Evolutionary conservation across 2,888 invertebrate species (phyloP), one percentile per base, ranked within the genome.

Genomic region (Drosophila colorata): DNA sequence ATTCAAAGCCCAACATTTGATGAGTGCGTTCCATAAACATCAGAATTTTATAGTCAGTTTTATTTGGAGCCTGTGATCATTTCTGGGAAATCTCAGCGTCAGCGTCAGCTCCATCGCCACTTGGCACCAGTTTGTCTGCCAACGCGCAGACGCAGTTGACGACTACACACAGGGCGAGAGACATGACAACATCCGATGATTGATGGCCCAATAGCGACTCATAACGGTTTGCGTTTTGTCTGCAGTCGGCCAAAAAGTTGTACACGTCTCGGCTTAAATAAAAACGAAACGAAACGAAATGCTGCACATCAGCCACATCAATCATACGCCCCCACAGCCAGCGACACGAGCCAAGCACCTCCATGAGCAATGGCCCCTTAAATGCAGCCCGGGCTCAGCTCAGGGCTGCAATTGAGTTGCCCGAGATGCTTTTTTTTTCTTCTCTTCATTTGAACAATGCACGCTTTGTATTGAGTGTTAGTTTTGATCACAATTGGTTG

Each of bases 81-180:
- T 72, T 86, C 73, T 61, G 52, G 66, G 59, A 69, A 79, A 70
- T 67, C 52, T 69, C 4, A 59, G 31, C 47, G 18, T 3, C 33
- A 40, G n/a, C 56, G 23, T 41, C 55, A 40, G 41, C 20, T 69
- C 70, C 71, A 71, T 71, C 71, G 40, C 73, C 57, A 46, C 47
- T 66, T 88, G 85, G 85, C 85, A 85, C 89, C 85, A 81, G 76
- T 84, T 87, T 85, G 85, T 88, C 85, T 85, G 76, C 89, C 84
- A 87, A 87, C 80, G 80, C 87, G 74, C 77, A 59, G 63, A 60
- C 61, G 55, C 59, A 57, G 64, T 40, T 40, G 63, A 56, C 67
- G 57, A 52, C 60, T 57, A 18, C 44, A 68, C 20, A 52, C 31
- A 18, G n/a, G 38, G 63, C 25, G 25, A 61, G 57, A 61, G 33